Evolutionary conservation across 1,140 invertebrate species (phyloP), one percentile per base, ranked within the genome.

Genomic region (Trachelipus rathkii): DNA sequence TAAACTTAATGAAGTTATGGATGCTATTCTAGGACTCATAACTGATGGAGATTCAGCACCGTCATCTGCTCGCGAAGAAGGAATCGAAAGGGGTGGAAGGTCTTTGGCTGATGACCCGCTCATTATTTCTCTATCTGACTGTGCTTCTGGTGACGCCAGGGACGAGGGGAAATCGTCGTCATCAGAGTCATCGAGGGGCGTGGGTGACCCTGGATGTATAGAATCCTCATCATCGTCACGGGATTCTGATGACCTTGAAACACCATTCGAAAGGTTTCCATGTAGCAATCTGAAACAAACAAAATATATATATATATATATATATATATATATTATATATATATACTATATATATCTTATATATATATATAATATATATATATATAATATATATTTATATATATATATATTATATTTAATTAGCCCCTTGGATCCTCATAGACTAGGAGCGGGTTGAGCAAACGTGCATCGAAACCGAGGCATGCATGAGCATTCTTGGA

Each of bases 161-260:
- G 44, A 73, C 15, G 44, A 50, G 23, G 44, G 74, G 33, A 72
- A 60, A 53, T 81, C 79, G 68, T 81, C 79, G 76, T 81, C 79
- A 70, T 81, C 79, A 11, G 71, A 71, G 75, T 81, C 79, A 68
- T 81, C 79, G n/a, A 81, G 75, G 77, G 79, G 72, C 0, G 77
- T 81, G 10, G 79, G 79, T 21, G 73, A 76, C 6, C 79, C 79
- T 6, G 79, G 79, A 67, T 81, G 75, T 23, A 81, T 81, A 67
- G 77, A 76, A 46, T 81, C 79, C 13, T 81, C 79, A 19, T 80
- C 79, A 19, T 81, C 79, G 23, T 76, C 74, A 60, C 50, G 50
- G 2, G 50, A 60, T 19, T 60, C 50, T 13, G 50, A 60, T 8
- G 50, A 60, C 50, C 50, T 60, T 60, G 50, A 60, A 60, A 60